phyloP scores from a whole-genome alignment of 2,888 invertebrate genomes.

The Orchesellides sinensis region DNA sequence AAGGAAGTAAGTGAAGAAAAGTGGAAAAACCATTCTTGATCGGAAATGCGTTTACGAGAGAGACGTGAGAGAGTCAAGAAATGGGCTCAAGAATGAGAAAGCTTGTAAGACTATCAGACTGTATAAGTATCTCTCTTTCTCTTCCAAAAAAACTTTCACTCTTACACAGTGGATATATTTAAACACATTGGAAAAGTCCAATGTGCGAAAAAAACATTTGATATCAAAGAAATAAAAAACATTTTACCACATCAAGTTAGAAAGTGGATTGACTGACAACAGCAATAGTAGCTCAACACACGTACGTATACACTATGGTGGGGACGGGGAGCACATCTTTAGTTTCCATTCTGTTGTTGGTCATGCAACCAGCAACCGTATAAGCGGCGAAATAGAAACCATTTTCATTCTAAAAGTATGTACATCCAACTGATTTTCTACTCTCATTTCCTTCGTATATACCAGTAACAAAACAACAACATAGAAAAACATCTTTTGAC shows the following conservation, averaged over 20 bases:
- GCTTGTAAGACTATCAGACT: background rate
- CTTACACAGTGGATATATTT: background rate
- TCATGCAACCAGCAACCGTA: too few species aligned
- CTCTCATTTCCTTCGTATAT: background rate
- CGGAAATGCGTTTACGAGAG: slow-evolving; percentile 53
- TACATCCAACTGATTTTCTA: background rate
- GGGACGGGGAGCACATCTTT: background rate
- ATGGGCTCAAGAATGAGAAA: slow-evolving; percentile 36
- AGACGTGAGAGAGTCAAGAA: slow-evolving; percentile 48
- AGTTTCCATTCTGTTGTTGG: too few species aligned
- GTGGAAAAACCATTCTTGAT: slow-evolving; percentile 55
- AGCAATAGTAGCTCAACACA: background rate
- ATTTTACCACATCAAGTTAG: slow-evolving; percentile 70
- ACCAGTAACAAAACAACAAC: slow-evolving; percentile 6
- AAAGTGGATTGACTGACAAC: slow-evolving; percentile 51
- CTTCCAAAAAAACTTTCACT: background rate
- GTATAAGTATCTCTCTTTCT: background rate
- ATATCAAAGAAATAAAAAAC: slow-evolving; percentile 72
- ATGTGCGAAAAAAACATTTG: slow-evolving; percentile 67
- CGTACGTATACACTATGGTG: background rate
- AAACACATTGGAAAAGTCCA: background rate
- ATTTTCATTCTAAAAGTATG: background rate
- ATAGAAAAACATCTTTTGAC: background rate
- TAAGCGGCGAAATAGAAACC: background rate
- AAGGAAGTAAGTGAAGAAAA: slow-evolving; percentile 61